Evolutionary conservation across 2,113 vertebrate species (phyloP).

Genomic region (Poicephalus meyeri): DNA sequence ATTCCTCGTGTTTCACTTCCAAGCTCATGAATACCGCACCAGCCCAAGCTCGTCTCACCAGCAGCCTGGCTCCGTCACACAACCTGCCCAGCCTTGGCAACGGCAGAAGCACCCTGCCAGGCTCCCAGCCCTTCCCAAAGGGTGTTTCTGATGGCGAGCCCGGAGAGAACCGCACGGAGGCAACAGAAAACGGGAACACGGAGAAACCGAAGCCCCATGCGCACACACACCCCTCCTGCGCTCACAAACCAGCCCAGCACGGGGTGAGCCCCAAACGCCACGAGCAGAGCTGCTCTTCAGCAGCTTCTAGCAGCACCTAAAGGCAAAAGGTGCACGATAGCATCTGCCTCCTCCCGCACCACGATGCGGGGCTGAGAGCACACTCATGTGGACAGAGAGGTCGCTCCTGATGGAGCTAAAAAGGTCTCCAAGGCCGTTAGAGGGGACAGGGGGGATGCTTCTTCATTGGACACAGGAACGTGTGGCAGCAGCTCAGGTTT

Average conservation of each 20-base stretch:
- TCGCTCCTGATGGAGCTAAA: fast-evolving
- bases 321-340: not conserved
- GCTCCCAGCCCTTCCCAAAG: not conserved
- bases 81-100: constrained; percentile 7
- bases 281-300: not conserved
- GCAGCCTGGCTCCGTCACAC: not conserved
- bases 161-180: not conserved
- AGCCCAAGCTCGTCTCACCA: not conserved
- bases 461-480: not conserved
- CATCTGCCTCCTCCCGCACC: not conserved
- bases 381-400: fast-evolving
- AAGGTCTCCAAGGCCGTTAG: not conserved
- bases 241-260: fast-evolving
- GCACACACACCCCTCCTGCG: fast-evolving
- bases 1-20: not conserved
- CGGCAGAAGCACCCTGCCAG: not conserved
- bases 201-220: not conserved
- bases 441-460: not conserved
- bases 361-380: fast-evolving
- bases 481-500: not conserved
- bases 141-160: not conserved
- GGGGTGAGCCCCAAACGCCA: fast-evolving
- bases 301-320: not conserved
- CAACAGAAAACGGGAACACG: not conserved
- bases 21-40: constrained; percentile 2